phyloP scores from a whole-genome alignment of 2,888 invertebrate species.

The Chromoteleia sp. region DNA sequence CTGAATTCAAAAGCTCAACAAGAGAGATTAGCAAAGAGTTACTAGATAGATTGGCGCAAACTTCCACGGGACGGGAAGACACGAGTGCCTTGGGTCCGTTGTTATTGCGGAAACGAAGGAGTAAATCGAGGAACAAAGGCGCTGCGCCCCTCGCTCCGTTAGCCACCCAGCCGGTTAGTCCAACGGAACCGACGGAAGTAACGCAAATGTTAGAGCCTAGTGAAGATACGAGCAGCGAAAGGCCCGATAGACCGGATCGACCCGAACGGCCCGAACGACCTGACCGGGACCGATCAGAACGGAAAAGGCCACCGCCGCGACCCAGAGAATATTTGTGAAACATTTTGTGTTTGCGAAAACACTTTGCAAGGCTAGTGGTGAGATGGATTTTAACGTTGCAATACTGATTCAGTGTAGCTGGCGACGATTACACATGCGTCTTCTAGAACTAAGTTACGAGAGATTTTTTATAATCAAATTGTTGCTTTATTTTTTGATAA shows the following conservation, averaged over 20 bases:
- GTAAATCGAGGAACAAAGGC: slow-evolving; percentile 87
- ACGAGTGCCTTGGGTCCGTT: slow-evolving; percentile 81
- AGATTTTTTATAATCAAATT: too few species aligned
- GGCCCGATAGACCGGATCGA: slow-evolving; percentile 73
- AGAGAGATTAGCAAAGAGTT: slow-evolving; percentile 81
- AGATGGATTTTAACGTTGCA: slow-evolving; percentile 49
- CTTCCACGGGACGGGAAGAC: slow-evolving; percentile 75
- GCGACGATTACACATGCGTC: too few species aligned
- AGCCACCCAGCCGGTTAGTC: slow-evolving; percentile 85
- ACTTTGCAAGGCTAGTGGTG: slow-evolving; percentile 74
- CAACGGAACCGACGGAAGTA: slow-evolving; percentile 86
- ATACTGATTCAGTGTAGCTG: slow-evolving; percentile 46
- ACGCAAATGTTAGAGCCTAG: slow-evolving; percentile 85
- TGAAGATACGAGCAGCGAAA: slow-evolving; percentile 76
- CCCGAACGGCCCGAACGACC: slow-evolving; percentile 74
- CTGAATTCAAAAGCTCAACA: slow-evolving; percentile 70
- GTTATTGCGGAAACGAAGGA: slow-evolving; percentile 86
- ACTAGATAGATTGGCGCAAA: slow-evolving; percentile 80
- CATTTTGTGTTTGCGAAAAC: slow-evolving; percentile 70
- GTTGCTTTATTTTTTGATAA: neutral
- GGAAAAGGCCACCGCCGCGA: slow-evolving; percentile 82
- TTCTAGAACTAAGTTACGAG: too few species aligned
- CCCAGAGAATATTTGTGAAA: slow-evolving; percentile 84
- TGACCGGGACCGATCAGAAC: slow-evolving; percentile 76
- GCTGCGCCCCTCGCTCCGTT: slow-evolving; percentile 85